phyloP scores from a whole-genome alignment of 2,113 vertebrate species.

The Nothocercus nigrocapillus region DNA sequence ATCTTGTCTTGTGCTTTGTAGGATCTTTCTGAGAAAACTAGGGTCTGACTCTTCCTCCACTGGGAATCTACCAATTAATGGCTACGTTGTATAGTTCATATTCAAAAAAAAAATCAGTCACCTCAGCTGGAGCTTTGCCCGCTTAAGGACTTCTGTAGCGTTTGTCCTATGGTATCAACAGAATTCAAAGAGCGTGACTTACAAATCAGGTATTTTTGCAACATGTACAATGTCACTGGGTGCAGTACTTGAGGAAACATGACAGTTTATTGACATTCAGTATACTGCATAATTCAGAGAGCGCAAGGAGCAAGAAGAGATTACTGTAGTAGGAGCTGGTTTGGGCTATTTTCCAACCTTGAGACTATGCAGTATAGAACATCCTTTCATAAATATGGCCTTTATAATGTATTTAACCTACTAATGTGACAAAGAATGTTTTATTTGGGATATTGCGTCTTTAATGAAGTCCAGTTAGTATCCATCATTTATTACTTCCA shows the following conservation, averaged over 20 bases:
- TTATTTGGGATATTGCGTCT: not conserved
- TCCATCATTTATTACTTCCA: not conserved
- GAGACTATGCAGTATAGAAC: not conserved
- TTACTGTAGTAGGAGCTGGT: not conserved
- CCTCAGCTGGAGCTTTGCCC: not conserved
- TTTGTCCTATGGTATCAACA: not conserved
- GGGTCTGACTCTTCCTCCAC: not conserved
- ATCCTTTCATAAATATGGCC: not conserved
- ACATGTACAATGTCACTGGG: not conserved
- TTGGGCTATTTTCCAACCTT: constrained; percentile 18
- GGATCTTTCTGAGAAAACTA: not conserved
- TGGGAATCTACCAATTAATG: not conserved
- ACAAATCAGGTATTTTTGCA: not conserved
- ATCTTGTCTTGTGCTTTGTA: not conserved
- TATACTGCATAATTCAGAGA: not conserved
- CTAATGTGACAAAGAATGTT: not conserved
- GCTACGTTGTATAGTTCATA: not conserved
- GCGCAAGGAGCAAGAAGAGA: not conserved
- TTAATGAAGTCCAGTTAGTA: not conserved
- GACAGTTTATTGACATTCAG: not conserved
- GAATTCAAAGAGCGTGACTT: not conserved
- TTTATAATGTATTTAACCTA: not conserved
- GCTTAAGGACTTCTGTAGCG: not conserved
- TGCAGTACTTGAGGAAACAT: not conserved
- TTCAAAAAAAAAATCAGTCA: not conserved